Evolutionary conservation across 2,888 invertebrate species (phyloP).

Genomic region (Nasonovia ribisnigri): DNA sequence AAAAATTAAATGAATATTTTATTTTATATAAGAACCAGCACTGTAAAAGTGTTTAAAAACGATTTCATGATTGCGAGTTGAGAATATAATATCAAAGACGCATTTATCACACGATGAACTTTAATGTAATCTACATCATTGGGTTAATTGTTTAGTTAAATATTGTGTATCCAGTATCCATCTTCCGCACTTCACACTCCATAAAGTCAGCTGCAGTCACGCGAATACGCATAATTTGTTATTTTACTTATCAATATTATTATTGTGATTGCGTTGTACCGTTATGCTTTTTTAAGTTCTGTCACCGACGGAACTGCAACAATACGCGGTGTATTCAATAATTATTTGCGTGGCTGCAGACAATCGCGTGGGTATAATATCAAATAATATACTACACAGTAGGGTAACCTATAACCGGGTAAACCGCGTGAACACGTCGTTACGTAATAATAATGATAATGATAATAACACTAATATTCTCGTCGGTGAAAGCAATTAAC

Average conservation of each 20-base stretch:
- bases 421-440: conserved; percentile 1
- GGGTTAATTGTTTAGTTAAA: not conserved
- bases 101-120: not conserved
- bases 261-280: not conserved
- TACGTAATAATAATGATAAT: conserved; percentile 3
- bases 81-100: not conserved
- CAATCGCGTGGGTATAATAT: not conserved
- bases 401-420: not conserved
- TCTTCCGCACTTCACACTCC: not conserved
- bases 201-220: not conserved
- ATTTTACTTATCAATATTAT: not conserved
- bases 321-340: not conserved
- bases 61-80: not conserved
- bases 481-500: conserved; percentile 14
- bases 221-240: not conserved
- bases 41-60: not conserved
- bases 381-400: not conserved
- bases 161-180: not conserved
- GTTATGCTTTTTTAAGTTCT: too few species aligned
- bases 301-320: not conserved
- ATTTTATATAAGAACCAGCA: not conserved
- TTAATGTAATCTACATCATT: not conserved
- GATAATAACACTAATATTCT: conserved; percentile 8
- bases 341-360: not conserved
- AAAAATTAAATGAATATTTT: conserved; percentile 25